phyloP scores from a whole-genome alignment of 2,888 invertebrate species.

The Bembecia ichneumoniformis region DNA sequence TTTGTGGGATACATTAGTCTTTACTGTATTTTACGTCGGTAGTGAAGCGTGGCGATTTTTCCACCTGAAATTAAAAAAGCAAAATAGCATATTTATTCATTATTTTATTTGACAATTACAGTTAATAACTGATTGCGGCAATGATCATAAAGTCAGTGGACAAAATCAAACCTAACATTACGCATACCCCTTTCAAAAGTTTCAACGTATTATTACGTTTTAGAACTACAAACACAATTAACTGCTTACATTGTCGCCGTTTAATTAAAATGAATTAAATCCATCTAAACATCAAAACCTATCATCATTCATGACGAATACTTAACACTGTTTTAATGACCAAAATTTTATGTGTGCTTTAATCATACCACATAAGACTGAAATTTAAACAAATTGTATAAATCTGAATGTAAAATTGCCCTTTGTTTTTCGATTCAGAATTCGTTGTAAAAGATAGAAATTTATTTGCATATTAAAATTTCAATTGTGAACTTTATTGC shows the following conservation, averaged over 20 bases:
- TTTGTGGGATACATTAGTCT: no score
- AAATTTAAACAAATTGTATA: background rate
- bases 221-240: constrained; percentile 25
- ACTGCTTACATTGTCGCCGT: constrained; percentile 33
- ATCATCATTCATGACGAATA: constrained; percentile 22
- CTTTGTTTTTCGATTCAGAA: background rate
- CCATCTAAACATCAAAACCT: constrained; percentile 18
- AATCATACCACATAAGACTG: background rate
- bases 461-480: background rate
- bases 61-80: no score
- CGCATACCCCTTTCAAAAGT: constrained; percentile 23
- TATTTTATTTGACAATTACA: no score
- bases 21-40: no score
- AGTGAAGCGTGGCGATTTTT: no score
- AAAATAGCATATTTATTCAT: no score
- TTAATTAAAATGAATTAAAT: constrained; percentile 39
- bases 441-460: background rate
- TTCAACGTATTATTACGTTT: constrained; percentile 32
- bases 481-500: background rate
- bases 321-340: background rate
- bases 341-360: background rate
- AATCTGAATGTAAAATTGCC: background rate
- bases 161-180: constrained; percentile 12
- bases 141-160: background rate
- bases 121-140: background rate